phyloP scores from a whole-genome alignment of 64 coral and sea anemone species.

The Anthopleura sola region DNA sequence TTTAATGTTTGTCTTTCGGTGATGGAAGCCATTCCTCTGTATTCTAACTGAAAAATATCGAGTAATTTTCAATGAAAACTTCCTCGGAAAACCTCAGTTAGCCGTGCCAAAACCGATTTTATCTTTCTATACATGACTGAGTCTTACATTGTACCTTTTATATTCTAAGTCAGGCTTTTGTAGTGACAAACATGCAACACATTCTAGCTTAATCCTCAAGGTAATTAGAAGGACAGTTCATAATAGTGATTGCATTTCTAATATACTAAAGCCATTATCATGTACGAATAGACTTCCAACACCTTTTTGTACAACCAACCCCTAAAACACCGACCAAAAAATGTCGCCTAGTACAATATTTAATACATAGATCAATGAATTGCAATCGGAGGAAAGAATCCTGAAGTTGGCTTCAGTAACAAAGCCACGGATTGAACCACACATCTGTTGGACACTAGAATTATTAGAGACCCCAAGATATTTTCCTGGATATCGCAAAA shows the following conservation, averaged over 20 bases:
- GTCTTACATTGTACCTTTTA: background rate
- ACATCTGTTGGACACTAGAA: conserved; percentile 9
- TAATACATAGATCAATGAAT: background rate
- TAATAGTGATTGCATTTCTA: conserved; percentile 6
- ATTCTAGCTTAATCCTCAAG: background rate
- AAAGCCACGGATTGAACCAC: background rate
- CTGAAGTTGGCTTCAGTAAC: conserved; percentile 3
- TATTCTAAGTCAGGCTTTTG: background rate
- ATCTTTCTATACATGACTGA: background rate
- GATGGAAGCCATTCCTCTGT: background rate
- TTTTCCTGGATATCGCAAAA: background rate
- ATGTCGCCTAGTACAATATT: conserved; percentile 2
- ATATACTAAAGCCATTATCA: conserved; percentile 9
- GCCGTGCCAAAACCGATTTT: background rate
- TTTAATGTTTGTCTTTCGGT: conserved; percentile 3
- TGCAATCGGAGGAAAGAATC: background rate
- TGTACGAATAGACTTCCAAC: background rate
- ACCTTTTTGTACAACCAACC: background rate
- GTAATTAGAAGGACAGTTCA: conserved; percentile 18
- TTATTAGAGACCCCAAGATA: background rate
- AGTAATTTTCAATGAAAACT: background rate
- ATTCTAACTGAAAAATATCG: background rate
- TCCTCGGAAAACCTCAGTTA: background rate
- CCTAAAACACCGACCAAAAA: background rate
- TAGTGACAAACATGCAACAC: background rate